Percentiles rank a stretch among this genome's conserved stretches.
Evolutionary conservation across 2,113 vertebrate genomes (phyloP).

Genomic region (Trochalopteron elliotii): DNA sequence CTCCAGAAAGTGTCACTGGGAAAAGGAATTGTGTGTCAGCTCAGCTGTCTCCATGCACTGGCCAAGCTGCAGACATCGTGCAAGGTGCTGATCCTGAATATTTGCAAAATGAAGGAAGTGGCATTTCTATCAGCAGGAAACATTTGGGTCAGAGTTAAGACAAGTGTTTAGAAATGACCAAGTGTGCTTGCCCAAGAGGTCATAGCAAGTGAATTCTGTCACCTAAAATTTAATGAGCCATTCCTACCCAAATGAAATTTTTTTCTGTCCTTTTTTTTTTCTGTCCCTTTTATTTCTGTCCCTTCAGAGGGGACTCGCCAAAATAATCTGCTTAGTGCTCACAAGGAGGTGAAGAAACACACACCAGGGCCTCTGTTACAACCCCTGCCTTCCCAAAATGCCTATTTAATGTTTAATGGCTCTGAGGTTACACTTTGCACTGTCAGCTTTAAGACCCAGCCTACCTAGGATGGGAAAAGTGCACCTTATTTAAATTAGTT

Average conservation of each 20-base stretch:
- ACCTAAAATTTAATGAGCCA: not conserved
- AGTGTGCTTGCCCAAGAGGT: not conserved
- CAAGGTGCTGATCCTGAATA: not conserved
- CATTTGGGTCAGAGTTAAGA: not conserved
- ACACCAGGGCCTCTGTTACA: not conserved
- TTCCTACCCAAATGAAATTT: not conserved
- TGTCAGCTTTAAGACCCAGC: not conserved
- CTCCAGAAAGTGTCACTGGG: not conserved
- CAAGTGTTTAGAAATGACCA: not conserved
- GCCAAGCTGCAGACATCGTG: not conserved
- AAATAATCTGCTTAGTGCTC: not conserved
- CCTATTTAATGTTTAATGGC: not conserved
- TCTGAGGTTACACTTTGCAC: not conserved
- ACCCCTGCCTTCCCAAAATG: not conserved
- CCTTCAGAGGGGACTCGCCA: not conserved
- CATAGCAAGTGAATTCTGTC: not conserved
- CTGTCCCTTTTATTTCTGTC: not conserved
- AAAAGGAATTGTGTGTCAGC: not conserved
- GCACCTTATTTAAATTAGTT: not conserved
- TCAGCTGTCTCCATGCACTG: not conserved
- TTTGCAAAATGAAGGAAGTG: not conserved
- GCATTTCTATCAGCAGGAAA: conserved; percentile 23
- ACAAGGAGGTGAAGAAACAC: not conserved
- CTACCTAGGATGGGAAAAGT: not conserved
- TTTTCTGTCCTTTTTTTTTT: not conserved